Evolutionary conservation across 1,140 invertebrate genomes (phyloP).

Genomic region (Stenopsyche tienmushanensis): DNA sequence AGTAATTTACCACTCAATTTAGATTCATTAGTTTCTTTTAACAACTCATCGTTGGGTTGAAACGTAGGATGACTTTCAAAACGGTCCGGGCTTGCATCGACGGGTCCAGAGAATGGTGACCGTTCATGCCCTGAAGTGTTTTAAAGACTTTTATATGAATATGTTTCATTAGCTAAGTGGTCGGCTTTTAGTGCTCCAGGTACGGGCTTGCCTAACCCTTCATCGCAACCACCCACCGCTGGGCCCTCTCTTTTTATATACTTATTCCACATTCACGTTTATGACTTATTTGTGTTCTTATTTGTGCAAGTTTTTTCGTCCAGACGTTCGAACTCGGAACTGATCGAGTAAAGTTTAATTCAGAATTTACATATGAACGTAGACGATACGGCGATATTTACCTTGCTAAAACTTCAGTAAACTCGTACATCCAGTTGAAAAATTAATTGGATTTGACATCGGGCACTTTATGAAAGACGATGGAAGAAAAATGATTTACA

Average conservation of each 20-base stretch:
- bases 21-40: slow-evolving; percentile 36
- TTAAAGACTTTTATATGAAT: slow-evolving; percentile 57
- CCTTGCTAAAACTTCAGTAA: neutral
- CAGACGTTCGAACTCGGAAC: neutral
- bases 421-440: neutral
- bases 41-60: slow-evolving; percentile 35
- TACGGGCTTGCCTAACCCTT: neutral
- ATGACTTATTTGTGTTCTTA: neutral
- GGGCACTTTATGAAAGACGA: too few species aligned
- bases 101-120: slow-evolving; percentile 21
- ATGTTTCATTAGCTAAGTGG: slow-evolving; percentile 62
- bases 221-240: neutral
- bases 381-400: too few species aligned
- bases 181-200: slow-evolving; percentile 55
- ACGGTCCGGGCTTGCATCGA: too few species aligned
- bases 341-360: neutral
- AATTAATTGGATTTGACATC: too few species aligned
- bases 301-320: neutral
- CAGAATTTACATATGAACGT: neutral
- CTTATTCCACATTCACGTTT: too few species aligned
- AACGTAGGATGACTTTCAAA: slow-evolving; percentile 37
- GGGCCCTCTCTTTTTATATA: neutral
- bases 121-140: slow-evolving; percentile 27
- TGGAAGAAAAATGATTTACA: too few species aligned
- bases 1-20: slow-evolving; percentile 38